Evolutionary conservation across 2,888 invertebrate genomes (phyloP).

Genomic region (Plusia festucae): DNA sequence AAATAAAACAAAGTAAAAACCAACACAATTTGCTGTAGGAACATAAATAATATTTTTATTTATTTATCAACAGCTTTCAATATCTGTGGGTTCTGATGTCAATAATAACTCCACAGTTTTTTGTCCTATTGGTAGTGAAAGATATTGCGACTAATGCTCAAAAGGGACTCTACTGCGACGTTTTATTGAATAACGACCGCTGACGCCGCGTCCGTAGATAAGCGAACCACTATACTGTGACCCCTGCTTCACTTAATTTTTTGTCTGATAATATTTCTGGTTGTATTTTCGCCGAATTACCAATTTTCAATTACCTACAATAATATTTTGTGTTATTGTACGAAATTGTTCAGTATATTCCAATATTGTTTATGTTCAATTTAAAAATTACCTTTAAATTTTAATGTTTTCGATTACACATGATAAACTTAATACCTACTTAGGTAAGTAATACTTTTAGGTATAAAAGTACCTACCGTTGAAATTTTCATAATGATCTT

Average conservation of each 20-base stretch:
- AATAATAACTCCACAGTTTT: conserved; percentile 59
- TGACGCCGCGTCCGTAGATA: conserved; percentile 73
- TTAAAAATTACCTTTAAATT: background rate
- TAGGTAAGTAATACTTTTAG: too few species aligned
- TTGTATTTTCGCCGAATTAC: background rate
- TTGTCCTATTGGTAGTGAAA: conserved; percentile 61
- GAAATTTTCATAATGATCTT: too few species aligned
- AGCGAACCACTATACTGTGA: conserved; percentile 65
- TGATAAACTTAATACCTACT: background rate
- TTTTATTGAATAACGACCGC: conserved; percentile 83
- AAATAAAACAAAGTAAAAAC: conserved; percentile 1
- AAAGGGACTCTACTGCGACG: conserved; percentile 69
- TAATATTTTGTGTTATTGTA: background rate
- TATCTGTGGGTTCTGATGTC: conserved; percentile 44
- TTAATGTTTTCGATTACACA: background rate
- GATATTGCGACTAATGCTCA: conserved; percentile 69
- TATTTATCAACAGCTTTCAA: conserved; percentile 50
- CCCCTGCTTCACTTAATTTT: conserved; percentile 36
- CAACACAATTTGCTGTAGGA: conserved; percentile 10
- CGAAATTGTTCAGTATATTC: background rate
- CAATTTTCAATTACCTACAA: background rate
- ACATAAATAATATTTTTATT: conserved; percentile 41
- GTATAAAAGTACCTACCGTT: too few species aligned
- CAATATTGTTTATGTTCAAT: conserved; percentile 1
- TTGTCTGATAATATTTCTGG: background rate